Evolutionary conservation across 2,797 vertebrate species (phyloP).

Genomic region (Fundulus diaphanus): DNA sequence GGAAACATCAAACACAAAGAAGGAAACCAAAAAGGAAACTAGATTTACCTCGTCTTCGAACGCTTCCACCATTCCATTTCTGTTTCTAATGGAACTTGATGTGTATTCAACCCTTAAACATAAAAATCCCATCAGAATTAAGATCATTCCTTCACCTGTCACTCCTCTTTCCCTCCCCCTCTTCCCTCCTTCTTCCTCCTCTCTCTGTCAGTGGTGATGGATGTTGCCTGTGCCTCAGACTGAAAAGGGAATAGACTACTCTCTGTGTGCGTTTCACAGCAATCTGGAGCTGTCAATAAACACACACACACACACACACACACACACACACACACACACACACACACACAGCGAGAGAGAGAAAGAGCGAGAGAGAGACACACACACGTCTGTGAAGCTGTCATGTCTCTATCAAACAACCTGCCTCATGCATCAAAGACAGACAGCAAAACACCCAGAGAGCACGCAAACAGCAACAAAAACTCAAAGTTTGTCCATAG

Average conservation of each 20-base stretch:
- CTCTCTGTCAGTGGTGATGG: constrained; percentile 69
- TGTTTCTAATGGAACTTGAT: constrained; percentile 60
- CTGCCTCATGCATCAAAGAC: constrained; percentile 62
- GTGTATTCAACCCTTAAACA: constrained; percentile 73
- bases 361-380: too few relatives aligned
- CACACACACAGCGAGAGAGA: too few relatives aligned
- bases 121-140: constrained; percentile 69
- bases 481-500: constrained; percentile 47
- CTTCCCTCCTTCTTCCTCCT: constrained; percentile 13
- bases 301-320: constrained; percentile 34
- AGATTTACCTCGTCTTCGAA: neutral
- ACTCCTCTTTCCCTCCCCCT: constrained; percentile 42
- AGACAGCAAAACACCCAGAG: constrained; percentile 39
- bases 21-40: neutral
- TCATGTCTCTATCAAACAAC: constrained; percentile 75
- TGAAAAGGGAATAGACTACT: constrained; percentile 77
- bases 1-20: neutral
- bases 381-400: constrained; percentile 50
- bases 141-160: constrained; percentile 76
- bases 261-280: constrained; percentile 72
- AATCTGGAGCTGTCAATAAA: constrained; percentile 74
- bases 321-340: constrained; percentile 21
- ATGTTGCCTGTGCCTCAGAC: constrained; percentile 71
- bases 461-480: constrained; percentile 43
- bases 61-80: neutral